Percentiles rank a stretch among this genome's conserved stretches.
These are phyloP conservation scores for Acrocephalus arundinaceus DNA, from an alignment of 2,113 vertebrate genomes.

Conservation along the genomic window DNA sequence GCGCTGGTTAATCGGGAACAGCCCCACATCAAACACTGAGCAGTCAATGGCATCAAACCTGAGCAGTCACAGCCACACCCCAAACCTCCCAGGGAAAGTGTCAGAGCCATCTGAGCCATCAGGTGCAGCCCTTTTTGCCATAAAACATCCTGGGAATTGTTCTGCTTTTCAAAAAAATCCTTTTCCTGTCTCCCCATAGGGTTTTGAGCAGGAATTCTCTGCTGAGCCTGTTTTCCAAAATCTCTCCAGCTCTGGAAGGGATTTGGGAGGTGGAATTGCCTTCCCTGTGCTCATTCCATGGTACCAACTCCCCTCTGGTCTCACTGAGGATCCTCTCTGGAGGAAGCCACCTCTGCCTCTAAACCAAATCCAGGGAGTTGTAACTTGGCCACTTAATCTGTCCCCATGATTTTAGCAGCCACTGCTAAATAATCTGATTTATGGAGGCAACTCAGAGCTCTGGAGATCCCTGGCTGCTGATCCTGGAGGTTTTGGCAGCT, in stretches of 20 bases:
- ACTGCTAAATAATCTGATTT: not conserved
- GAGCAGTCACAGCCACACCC: not conserved
- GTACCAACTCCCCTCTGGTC: too few relatives aligned
- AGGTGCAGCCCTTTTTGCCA: not conserved
- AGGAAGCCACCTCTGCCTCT: not conserved
- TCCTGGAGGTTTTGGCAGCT: not conserved
- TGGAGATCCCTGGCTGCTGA: not conserved
- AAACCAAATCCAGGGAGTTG: not conserved
- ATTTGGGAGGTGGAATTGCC: not conserved
- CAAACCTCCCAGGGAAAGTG: not conserved
- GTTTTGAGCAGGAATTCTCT: not conserved
- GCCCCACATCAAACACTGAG: not conserved
- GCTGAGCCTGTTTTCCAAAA: not conserved
- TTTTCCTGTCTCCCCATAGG: rapidly evolving
- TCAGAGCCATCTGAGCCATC: not conserved
- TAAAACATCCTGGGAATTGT: not conserved
- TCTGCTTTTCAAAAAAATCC: not conserved
- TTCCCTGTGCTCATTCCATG: not conserved
- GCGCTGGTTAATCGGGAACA: slow-evolving; percentile 32
- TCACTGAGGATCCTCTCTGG: not conserved
- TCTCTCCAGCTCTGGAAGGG: not conserved
- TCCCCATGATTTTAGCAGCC: not conserved
- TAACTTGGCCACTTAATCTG: not conserved
- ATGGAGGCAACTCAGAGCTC: not conserved
- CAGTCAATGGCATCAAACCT: not conserved